Evolutionary conservation across 2,113 vertebrate species (phyloP), one percentile per base, ranked within the genome.

Genomic region (Ammodytes dubius): DNA sequence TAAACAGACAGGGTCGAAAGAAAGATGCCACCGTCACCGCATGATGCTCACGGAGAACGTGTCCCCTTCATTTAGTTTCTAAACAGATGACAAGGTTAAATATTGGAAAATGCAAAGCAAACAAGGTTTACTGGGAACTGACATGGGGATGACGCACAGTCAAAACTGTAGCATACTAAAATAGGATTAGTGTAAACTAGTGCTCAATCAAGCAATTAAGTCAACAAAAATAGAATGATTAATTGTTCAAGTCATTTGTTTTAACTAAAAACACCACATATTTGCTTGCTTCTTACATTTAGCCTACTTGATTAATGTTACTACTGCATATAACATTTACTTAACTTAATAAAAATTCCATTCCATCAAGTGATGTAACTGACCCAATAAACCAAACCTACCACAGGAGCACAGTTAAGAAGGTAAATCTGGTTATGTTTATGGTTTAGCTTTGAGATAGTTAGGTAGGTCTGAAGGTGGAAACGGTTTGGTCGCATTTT

Each of bases 1-100:
- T 94, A 92, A 90, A 89, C 83, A 84, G 75, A 83, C 81, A 83
- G 91, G 91, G 86, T 90, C 76, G 6, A 83, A 91, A 88, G 88
- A 89, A 88, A 89, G 64, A 81, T 81, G 86, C 58, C 64, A 40
- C 82, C 12, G 2, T 61, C 58, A 58, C 78, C 68, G 76, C 57
- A 45, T 65, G 67, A 47, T 56, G 49, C 70, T 77, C 69, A 54
- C n/a, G 43, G 49, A 86, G 70, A 72, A 63, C 61, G 35, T n/a
- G 67, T 58, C 54, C 57, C 77, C 53, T 69, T 77, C 47, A 67
- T 84, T 85, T 72, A 63, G 40, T 66, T 77, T 88, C 61, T 54
- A 64, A 74, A 61, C 37, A 60, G 53, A 42, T 56, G 79, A 81
- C 83, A 84, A 89, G 82, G 84, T 63, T 76, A 73, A 80, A 80